Evolutionary conservation across 2,113 vertebrate species (phyloP).

Genomic region (Macaca fascicularis): DNA sequence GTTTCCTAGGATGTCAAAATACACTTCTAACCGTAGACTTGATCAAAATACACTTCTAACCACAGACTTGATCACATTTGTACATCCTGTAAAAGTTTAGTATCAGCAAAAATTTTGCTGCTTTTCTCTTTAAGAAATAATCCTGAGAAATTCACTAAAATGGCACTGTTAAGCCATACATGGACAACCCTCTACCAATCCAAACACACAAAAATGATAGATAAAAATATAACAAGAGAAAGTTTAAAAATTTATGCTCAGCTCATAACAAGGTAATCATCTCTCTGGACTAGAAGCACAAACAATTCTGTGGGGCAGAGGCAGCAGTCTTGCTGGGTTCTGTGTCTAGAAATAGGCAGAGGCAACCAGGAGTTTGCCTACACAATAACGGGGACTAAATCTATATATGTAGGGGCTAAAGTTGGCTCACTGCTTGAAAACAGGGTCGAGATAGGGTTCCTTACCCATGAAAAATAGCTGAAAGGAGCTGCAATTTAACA

Average conservation of each 20-base stretch:
- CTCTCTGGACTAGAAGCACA: not conserved
- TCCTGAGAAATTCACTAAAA: not conserved
- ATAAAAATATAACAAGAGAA: not conserved
- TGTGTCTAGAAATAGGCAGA: not conserved
- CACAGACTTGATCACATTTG: not conserved
- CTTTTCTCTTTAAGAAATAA: conserved; percentile 51
- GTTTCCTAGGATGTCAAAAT: not conserved
- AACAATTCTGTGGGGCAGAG: not conserved
- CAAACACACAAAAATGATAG: not conserved
- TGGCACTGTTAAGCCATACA: not conserved
- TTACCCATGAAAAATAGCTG: not conserved
- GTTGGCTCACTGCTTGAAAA: not conserved
- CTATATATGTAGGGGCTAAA: not conserved
- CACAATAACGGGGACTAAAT: not conserved
- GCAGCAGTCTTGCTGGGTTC: not conserved
- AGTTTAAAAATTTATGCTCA: not conserved
- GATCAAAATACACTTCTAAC: not conserved
- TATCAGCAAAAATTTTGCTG: not conserved
- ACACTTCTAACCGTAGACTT: not conserved
- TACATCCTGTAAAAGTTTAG: not conserved
- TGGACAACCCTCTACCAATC: not conserved
- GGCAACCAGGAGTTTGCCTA: not conserved
- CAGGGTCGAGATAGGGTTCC: not conserved
- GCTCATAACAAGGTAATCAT: not conserved
- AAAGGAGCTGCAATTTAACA: not conserved